A percentile compares a stretch with the other conserved stretches of the same genome.
phyloP scores from a whole-genome alignment of 2,888 invertebrate genomes.

The Drosophila demipolita region DNA sequence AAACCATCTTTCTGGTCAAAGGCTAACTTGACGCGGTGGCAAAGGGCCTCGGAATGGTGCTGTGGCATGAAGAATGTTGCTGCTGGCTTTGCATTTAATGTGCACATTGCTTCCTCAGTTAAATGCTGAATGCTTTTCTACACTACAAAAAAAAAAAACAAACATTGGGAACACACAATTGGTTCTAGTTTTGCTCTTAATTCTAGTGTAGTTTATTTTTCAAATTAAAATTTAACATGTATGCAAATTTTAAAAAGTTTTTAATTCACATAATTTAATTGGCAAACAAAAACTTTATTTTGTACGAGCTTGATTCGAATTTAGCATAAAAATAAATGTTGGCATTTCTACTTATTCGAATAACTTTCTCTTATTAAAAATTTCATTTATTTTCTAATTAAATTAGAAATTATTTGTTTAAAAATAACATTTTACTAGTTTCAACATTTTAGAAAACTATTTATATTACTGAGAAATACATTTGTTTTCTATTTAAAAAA shows the following conservation, averaged over 20 bases:
- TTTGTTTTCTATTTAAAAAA: not conserved
- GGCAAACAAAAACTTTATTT: no score
- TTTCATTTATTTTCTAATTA: not conserved
- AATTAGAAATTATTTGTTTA: no score
- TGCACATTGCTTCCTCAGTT: not conserved
- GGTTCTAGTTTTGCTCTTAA: no score
- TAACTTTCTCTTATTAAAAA: not conserved
- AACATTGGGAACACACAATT: no score
- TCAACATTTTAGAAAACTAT: no score
- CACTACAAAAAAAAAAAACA: not conserved
- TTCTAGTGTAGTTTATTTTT: not conserved
- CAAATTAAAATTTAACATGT: no score
- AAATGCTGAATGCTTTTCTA: not conserved
- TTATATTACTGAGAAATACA: not conserved
- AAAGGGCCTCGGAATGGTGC: not conserved
- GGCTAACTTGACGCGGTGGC: not conserved
- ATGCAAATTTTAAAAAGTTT: no score
- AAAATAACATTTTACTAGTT: no score
- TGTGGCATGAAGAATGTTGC: not conserved
- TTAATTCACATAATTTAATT: no score
- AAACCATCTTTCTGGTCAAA: conserved; percentile 2
- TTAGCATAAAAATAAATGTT: not conserved
- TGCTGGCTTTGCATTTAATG: not conserved
- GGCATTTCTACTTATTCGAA: not conserved
- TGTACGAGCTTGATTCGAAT: no score